Conservation (phyloP, 2,797 vertebrate genomes). For the Notamacropus eugenii region DNA sequence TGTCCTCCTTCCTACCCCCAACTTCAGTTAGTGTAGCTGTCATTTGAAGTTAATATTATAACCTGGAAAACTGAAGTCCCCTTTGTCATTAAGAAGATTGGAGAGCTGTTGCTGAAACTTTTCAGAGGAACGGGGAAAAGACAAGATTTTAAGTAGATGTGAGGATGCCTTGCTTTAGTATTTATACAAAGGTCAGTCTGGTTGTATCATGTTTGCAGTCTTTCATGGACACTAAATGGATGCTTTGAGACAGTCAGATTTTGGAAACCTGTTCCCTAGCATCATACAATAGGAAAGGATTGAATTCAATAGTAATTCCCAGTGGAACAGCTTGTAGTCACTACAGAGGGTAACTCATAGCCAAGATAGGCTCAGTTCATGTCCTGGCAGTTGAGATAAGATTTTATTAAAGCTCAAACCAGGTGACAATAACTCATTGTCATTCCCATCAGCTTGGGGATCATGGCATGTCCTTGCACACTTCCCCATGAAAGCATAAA, state of each 20-base stretch:
- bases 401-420: slow-evolving; percentile 4
- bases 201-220: slow-evolving; percentile 18
- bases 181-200: background rate
- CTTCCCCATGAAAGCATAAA: background rate
- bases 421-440: background rate
- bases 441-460: slow-evolving; percentile 24
- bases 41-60: slow-evolving; percentile 53
- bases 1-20: background rate
- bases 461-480: slow-evolving; percentile 5
- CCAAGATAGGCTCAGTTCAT: slow-evolving; percentile 16
- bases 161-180: background rate
- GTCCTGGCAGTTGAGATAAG: background rate
- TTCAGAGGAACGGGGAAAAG: slow-evolving; percentile 19
- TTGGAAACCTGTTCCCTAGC: slow-evolving; percentile 30
- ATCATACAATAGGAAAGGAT: slow-evolving; percentile 55
- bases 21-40: background rate
- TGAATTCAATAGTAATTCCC: slow-evolving; percentile 65
- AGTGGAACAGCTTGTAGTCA: slow-evolving; percentile 50
- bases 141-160: background rate
- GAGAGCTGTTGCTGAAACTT: background rate
- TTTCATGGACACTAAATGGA: slow-evolving; percentile 52
- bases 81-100: slow-evolving; percentile 15
- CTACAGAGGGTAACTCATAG: slow-evolving; percentile 26
- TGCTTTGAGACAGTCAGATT: slow-evolving; percentile 49
- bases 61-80: background rate